phyloP scores from a whole-genome alignment of 2,888 invertebrate genomes.

The Aporophyla nigra region DNA sequence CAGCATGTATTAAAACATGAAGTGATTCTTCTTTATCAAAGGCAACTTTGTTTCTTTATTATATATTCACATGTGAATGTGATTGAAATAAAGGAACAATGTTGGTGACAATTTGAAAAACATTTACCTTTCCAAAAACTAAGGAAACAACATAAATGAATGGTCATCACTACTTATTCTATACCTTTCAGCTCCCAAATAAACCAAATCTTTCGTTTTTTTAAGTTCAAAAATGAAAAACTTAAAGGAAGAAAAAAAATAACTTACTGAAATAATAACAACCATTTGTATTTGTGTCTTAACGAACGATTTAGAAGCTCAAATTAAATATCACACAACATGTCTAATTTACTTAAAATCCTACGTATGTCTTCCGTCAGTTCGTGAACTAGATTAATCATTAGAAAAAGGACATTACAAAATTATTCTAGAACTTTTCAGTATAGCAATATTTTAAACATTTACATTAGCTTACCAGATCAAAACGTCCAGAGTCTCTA shows the following conservation, averaged over 20 bases:
- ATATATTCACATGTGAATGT: too few species aligned
- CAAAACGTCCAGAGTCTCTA: slow-evolving; percentile 3
- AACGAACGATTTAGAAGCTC: background rate
- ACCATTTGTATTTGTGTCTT: background rate
- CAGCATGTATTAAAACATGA: background rate
- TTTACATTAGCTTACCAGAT: slow-evolving; percentile 15
- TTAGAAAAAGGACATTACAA: background rate
- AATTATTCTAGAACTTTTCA: background rate
- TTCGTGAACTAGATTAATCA: background rate
- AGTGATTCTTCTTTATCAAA: background rate
- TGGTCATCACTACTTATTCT: background rate
- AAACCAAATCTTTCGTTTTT: background rate
- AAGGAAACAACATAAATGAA: too few species aligned
- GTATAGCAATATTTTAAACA: background rate
- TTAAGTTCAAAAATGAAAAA: background rate
- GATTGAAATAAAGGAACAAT: background rate
- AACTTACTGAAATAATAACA: too few species aligned
- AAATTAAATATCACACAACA: slow-evolving; percentile 10
- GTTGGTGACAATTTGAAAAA: background rate
- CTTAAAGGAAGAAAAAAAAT: background rate
- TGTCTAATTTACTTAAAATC: background rate
- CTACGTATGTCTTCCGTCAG: too few species aligned
- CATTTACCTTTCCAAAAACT: background rate
- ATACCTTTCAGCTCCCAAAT: background rate
- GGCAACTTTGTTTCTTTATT: too few species aligned